Evolutionary conservation across 2,113 vertebrate species (phyloP).

Genomic region (Tapirus terrestris): DNA sequence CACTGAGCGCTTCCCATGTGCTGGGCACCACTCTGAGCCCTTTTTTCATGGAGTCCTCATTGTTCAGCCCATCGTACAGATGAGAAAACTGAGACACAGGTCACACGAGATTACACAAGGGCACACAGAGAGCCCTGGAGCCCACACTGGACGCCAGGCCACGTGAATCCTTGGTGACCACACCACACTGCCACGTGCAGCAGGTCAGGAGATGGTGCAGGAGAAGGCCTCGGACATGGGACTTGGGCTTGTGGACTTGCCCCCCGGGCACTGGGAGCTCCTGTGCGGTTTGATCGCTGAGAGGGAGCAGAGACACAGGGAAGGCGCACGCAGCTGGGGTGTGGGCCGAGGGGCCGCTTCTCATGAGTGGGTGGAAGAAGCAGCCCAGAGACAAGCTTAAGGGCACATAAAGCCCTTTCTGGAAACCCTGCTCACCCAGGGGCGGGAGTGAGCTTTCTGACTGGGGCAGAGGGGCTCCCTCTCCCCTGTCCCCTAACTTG

Average conservation of each 20-base stretch:
- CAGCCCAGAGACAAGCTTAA: background rate
- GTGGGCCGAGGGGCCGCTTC: accelerated
- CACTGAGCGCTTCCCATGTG: background rate
- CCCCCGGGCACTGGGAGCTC: background rate
- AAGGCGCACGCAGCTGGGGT: background rate
- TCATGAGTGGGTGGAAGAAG: background rate
- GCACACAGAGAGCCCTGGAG: background rate
- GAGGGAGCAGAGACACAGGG: too few species aligned
- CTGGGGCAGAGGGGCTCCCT: background rate
- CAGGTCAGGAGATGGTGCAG: background rate
- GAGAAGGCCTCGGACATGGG: too few species aligned
- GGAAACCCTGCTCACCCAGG: background rate
- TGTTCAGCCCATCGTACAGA: background rate
- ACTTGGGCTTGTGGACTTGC: too few species aligned
- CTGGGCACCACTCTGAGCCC: background rate
- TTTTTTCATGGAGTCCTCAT: background rate
- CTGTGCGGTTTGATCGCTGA: background rate
- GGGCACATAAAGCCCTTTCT: background rate
- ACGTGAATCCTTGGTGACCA: too few species aligned
- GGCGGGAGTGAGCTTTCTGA: background rate
- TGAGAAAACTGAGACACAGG: background rate
- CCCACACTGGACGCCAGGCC: accelerated
- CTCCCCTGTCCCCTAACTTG: background rate
- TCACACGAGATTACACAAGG: background rate
- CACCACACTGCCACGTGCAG: background rate